Evolutionary conservation across 2,888 invertebrate species (phyloP).

Genomic region (Subacronicta megacephala): DNA sequence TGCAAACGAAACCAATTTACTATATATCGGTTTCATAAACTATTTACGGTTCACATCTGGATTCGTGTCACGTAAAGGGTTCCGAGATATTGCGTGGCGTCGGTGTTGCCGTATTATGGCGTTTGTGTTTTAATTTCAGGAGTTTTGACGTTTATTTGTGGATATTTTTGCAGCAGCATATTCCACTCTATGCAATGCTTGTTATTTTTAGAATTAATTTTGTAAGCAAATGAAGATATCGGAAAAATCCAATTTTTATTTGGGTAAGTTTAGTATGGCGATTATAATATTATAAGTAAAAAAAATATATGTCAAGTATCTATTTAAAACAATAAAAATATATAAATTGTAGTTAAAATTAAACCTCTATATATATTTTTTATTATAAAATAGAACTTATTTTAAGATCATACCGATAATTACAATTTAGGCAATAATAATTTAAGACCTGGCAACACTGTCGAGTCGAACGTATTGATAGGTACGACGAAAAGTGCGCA

Average conservation of each 20-base stretch:
- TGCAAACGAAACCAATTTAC: conserved; percentile 65
- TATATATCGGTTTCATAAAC: conserved; percentile 62
- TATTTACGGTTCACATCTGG: conserved; percentile 51
- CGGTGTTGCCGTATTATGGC: conserved; percentile 46
- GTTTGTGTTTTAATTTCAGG: conserved; percentile 38
- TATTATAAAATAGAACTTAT: too few species aligned
- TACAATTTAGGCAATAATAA: background rate
- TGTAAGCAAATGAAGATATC: background rate
- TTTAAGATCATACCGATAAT: too few species aligned
- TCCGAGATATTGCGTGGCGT: conserved; percentile 51
- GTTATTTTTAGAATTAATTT: background rate
- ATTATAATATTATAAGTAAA: too few species aligned
- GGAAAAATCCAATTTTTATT: too few species aligned
- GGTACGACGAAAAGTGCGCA: conserved; percentile 12
- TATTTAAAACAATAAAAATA: too few species aligned
- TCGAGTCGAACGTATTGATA: conserved; percentile 16
- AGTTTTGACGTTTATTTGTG: conserved; percentile 12
- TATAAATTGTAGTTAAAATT: too few species aligned
- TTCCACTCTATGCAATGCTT: too few species aligned
- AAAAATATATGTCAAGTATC: too few species aligned
- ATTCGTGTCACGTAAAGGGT: conserved; percentile 55
- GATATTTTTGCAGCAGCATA: too few species aligned
- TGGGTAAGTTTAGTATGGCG: too few species aligned
- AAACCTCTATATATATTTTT: too few species aligned
- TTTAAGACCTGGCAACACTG: conserved; percentile 22